Evolutionary conservation across 2,888 invertebrate genomes (phyloP).

Genomic region (Drepanosiphum platanoidis): DNA sequence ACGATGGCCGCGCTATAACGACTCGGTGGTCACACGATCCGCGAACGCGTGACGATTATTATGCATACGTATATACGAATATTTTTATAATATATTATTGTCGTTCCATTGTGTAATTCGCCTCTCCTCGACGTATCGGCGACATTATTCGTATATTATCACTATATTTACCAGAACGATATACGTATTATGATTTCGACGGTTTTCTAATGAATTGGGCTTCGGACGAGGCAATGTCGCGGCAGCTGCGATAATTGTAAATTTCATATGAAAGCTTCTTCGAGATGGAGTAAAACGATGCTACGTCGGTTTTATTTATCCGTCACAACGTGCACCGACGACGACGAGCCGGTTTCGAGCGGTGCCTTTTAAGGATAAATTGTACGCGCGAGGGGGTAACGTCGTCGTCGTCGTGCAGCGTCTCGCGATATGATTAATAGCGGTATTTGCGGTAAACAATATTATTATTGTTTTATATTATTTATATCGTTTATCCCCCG

Average conservation of each 20-base stretch:
- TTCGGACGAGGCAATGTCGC: no score
- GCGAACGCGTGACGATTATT: slow-evolving; percentile 54
- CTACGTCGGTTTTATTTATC: not conserved
- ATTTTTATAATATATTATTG: not conserved
- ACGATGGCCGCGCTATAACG: slow-evolving; percentile 13
- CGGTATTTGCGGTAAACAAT: not conserved
- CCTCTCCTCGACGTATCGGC: slow-evolving; percentile 2
- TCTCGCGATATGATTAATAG: slow-evolving; percentile 17
- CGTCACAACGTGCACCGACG: not conserved
- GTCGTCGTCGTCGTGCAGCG: not conserved
- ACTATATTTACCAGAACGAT: no score
- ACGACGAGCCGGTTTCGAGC: slow-evolving; percentile 17
- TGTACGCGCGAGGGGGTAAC: not conserved
- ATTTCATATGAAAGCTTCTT: no score
- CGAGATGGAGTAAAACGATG: no score
- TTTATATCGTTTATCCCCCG: no score
- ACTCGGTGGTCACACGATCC: slow-evolving; percentile 28
- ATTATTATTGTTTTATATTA: slow-evolving; percentile 24
- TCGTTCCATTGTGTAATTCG: slow-evolving; percentile 18
- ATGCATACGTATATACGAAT: no score
- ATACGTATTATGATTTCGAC: no score
- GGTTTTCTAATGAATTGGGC: no score
- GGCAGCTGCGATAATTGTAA: no score
- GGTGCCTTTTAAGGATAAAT: slow-evolving; percentile 45
- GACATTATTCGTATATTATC: no score